phyloP scores from a whole-genome alignment of 2,797 vertebrate genomes.

The Anguilla pacifica region DNA sequence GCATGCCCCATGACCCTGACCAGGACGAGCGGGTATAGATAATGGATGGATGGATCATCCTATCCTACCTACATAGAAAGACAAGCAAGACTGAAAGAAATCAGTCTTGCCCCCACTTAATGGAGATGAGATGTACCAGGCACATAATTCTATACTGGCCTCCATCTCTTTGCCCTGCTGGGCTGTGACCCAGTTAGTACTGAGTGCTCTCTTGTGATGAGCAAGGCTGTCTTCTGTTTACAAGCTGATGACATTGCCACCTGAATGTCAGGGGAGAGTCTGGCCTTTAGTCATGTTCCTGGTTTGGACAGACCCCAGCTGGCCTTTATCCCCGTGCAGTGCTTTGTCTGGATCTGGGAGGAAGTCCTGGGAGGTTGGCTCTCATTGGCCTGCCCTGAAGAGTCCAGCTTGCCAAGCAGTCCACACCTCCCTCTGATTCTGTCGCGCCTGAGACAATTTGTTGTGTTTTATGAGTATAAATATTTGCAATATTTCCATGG shows the following conservation, averaged over 20 bases:
- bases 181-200: neutral
- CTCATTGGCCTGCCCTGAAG: neutral
- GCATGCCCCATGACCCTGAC: no score
- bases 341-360: neutral
- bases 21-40: no score
- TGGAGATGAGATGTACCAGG: neutral
- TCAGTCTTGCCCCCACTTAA: neutral
- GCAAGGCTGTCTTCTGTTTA: neutral
- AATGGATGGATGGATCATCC: no score
- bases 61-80: neutral
- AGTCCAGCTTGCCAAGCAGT: neutral
- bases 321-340: neutral
- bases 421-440: neutral
- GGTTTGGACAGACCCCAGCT: neutral
- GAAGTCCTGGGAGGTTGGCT: neutral
- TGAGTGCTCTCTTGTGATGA: neutral
- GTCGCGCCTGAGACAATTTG: neutral
- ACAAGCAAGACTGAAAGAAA: neutral
- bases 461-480: neutral
- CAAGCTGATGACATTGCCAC: no score
- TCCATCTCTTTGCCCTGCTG: neutral
- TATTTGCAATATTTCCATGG: conserved; percentile 5
- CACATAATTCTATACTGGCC: neutral
- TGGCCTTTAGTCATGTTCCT: no score
- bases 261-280: no score